Percentiles rank a stretch among this genome's conserved stretches.
phyloP scores from a whole-genome alignment of 2,888 invertebrate species.

The Latheticus oryzae region DNA sequence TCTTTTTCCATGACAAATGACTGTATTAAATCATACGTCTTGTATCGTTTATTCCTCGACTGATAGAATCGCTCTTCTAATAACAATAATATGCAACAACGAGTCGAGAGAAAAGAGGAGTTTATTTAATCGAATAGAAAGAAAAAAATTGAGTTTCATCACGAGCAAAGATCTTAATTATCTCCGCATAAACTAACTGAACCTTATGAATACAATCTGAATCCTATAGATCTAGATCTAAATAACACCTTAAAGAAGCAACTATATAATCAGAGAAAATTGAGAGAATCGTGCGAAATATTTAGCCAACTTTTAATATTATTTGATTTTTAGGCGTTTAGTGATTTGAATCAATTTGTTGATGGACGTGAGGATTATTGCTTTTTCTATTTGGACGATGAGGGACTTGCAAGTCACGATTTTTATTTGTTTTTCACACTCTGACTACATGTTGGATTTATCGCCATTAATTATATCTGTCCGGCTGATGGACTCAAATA shows the following conservation, averaged over 20 bases:
- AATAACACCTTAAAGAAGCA: conserved; percentile 50
- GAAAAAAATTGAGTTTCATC: too few species aligned
- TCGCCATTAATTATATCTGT: conserved; percentile 56
- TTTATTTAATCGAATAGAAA: conserved; percentile 39
- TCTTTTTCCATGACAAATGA: conserved; percentile 40
- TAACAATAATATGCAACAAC: conserved; percentile 40
- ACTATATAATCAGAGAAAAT: conserved; percentile 22
- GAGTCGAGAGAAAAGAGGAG: conserved; percentile 35
- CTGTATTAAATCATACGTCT: conserved; percentile 37
- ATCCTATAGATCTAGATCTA: conserved; percentile 53
- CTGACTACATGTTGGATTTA: conserved; percentile 49
- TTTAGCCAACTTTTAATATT: too few species aligned
- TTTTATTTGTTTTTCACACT: conserved; percentile 57
- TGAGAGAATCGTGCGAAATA: conserved; percentile 8
- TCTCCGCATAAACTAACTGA: conserved; percentile 53
- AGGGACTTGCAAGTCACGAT: conserved; percentile 55
- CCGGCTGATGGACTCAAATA: too few species aligned
- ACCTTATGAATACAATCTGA: conserved; percentile 55
- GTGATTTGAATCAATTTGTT: conserved; percentile 44
- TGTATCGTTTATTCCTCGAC: conserved; percentile 34
- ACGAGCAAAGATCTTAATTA: conserved; percentile 52
- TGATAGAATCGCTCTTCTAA: conserved; percentile 39
- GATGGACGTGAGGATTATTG: conserved; percentile 45
- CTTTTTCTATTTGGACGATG: conserved; percentile 42
- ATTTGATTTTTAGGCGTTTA: conserved; percentile 26